Base-by-base conservation (phyloP, 2,797 vertebrate genomes). In the Calcarius lapponicus region DNA sequence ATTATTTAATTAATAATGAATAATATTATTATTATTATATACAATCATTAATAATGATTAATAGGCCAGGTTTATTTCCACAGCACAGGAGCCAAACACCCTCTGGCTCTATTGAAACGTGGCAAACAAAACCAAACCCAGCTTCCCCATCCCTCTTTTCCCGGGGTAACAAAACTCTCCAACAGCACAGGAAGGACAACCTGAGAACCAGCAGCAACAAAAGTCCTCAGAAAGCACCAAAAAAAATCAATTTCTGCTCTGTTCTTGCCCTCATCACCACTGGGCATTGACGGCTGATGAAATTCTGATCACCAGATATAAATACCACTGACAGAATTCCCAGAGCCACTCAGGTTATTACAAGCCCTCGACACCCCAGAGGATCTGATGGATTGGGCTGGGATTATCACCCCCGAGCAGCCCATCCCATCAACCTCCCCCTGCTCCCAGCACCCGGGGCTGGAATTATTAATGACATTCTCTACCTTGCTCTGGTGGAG, bases 281-380 rank as follows among this genome's bases (percentile, higher is more conserved):
- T 40, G 71, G 31, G 29, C 26, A 6, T 40, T 58, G 88, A 22
- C 6, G 64, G 61, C 2, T 73, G 81, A 90, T 85, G 86, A 69
- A 42, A 80, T 86, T 48, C 74, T 83, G 29, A 43, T 87, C 50
- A 84, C 48, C 71, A 53, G 74, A 45, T 84, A 88, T 15, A 70
- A 92, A 88, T 67, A 72, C 48, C 67, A 70, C n/a, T 32, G 78
- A 36, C 11, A 64, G 71, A 90, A 87, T 45, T 87, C 78, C 58
- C 88, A 64, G 32, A 92, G 81, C 38, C 81, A 36, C 91, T 91
- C 14, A 76, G 54, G 51, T 84, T 84, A 84, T 86, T 79, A 87
- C 36, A 74, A 22, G 5, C 64, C 65, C 67, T 71, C 1, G 0
- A 8, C 53, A 70, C 42, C 86, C 48, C 24, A 1, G 38, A 83